Evolutionary conservation across 2,797 vertebrate genomes (phyloP).

Genomic region (Sebastes hubbsi): DNA sequence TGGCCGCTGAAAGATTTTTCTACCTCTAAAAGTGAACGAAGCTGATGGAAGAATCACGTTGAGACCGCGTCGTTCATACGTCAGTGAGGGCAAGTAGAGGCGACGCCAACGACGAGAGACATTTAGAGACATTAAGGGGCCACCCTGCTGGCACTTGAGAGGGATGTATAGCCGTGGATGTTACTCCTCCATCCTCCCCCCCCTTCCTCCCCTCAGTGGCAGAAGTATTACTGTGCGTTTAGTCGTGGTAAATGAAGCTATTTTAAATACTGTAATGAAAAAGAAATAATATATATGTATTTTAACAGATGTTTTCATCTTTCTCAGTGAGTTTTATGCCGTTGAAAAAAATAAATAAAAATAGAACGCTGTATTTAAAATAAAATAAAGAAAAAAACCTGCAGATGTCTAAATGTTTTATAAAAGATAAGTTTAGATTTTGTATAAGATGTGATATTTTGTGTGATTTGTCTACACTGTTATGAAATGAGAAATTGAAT

Average conservation of each 20-base stretch:
- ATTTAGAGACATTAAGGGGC: not conserved
- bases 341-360: slow-evolving; percentile 51
- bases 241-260: slow-evolving; percentile 81
- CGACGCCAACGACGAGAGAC: not conserved
- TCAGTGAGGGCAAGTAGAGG: not conserved
- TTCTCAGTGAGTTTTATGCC: slow-evolving; percentile 78
- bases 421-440: slow-evolving; percentile 81
- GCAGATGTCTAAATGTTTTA: slow-evolving; percentile 84
- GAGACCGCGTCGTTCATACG: not conserved
- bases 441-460: slow-evolving; percentile 85
- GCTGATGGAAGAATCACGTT: not conserved
- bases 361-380: slow-evolving; percentile 70
- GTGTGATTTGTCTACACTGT: slow-evolving; percentile 78
- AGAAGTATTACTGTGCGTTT: slow-evolving; percentile 74
- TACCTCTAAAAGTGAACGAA: slow-evolving; percentile 39
- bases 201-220: slow-evolving; percentile 44
- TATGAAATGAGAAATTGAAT: slow-evolving; percentile 79
- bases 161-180: slow-evolving; percentile 16
- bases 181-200: slow-evolving; percentile 9
- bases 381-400: slow-evolving; percentile 34
- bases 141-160: slow-evolving; percentile 33
- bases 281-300: slow-evolving; percentile 80
- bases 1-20: not conserved
- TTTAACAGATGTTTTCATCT: slow-evolving; percentile 80
- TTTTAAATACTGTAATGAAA: slow-evolving; percentile 82